A percentile compares a stretch with the other conserved stretches of the same genome.
These are phyloP conservation scores for Meteorus sp. DNA, from an alignment of 1,140 invertebrate genomes.

Conservation along the genomic window DNA sequence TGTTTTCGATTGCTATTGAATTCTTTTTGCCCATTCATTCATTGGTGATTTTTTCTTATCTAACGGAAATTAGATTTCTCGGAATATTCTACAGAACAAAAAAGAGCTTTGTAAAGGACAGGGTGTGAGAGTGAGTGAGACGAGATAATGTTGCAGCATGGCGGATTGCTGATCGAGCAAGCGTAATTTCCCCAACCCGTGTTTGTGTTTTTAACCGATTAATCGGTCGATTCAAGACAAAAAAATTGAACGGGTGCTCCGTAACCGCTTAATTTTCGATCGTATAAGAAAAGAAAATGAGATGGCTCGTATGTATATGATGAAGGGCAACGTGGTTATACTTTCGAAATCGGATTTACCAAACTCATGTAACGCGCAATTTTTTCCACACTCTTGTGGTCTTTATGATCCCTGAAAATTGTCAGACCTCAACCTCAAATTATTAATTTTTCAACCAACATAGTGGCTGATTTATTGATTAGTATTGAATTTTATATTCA, in stretches of 20 bases:
- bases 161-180: neutral
- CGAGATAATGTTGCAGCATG: neutral
- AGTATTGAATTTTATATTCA: too few relatives aligned
- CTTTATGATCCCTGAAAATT: too few relatives aligned
- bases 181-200: neutral
- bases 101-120: too few relatives aligned
- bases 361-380: too few relatives aligned
- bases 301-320: too few relatives aligned
- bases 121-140: neutral
- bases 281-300: neutral
- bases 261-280: neutral
- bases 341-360: too few relatives aligned
- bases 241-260: constrained; percentile 5
- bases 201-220: constrained; percentile 4
- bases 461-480: too few relatives aligned
- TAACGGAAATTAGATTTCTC: constrained; percentile 15
- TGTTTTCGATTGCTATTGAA: neutral
- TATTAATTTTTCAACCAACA: too few relatives aligned
- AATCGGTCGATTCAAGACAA: constrained; percentile 19
- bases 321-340: too few relatives aligned
- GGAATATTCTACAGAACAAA: constrained; percentile 21
- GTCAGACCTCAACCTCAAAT: too few relatives aligned
- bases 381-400: too few relatives aligned
- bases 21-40: neutral
- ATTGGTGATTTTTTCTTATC: neutral